Conservation (phyloP, 2,113 vertebrate species). For the Lagenorhynchus albirostris region DNA sequence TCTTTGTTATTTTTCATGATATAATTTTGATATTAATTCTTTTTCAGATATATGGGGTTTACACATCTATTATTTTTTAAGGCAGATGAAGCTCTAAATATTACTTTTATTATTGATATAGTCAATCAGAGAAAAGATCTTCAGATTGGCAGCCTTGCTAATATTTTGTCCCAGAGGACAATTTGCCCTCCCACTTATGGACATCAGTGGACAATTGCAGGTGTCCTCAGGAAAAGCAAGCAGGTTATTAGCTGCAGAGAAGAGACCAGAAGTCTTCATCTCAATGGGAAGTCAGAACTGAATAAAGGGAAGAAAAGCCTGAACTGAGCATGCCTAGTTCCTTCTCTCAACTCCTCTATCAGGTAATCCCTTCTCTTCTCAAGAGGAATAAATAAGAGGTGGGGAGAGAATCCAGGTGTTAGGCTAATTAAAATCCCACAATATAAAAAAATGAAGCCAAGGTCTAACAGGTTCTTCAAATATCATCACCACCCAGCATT, state of each 20-base stretch:
- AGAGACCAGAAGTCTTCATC: not conserved
- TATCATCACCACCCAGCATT: not conserved
- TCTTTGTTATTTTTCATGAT: not conserved
- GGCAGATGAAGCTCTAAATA: not conserved
- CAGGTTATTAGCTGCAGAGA: not conserved
- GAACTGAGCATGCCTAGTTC: not conserved
- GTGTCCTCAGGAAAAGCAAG: not conserved
- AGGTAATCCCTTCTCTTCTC: not conserved
- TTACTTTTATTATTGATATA: not conserved
- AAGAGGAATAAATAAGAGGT: not conserved
- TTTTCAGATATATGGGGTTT: not conserved
- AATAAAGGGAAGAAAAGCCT: not conserved
- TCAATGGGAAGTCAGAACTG: not conserved
- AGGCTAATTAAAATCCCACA: not conserved
- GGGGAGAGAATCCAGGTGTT: not conserved
- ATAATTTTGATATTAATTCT: not conserved
- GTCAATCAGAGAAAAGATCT: not conserved
- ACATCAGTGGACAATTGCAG: not conserved
- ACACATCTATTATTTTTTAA: not conserved
- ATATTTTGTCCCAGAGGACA: not conserved
- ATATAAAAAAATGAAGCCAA: not conserved
- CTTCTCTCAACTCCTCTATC: not conserved
- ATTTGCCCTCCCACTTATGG: not conserved
- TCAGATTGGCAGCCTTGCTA: not conserved
- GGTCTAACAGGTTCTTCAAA: not conserved